Evolutionary conservation across 1,140 invertebrate genomes (phyloP).

Genomic region (Zaprionus taronus): DNA sequence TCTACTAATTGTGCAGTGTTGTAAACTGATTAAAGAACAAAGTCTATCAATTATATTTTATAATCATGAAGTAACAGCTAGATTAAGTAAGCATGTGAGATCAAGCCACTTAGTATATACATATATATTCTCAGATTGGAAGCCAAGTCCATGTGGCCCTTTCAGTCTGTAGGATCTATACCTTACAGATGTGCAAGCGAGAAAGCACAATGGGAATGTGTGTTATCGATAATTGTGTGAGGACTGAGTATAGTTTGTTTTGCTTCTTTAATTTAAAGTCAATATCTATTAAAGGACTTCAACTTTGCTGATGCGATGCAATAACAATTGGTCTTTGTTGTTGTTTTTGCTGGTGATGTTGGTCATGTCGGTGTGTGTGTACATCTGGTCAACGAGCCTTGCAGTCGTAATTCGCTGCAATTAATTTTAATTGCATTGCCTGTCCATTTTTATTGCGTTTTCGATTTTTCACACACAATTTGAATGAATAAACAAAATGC

Average conservation of each 20-base stretch:
- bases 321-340: slow-evolving; percentile 7
- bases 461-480: slow-evolving; percentile 83
- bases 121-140: too few species aligned
- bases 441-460: slow-evolving; percentile 71
- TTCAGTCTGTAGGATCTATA: too few species aligned
- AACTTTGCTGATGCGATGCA: not conserved
- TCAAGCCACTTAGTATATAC: too few species aligned
- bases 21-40: too few species aligned
- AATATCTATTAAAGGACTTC: not conserved
- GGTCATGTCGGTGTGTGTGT: slow-evolving; percentile 22
- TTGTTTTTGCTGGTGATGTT: slow-evolving; percentile 26
- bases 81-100: too few species aligned
- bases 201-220: too few species aligned
- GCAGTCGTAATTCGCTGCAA: slow-evolving; percentile 75
- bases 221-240: not conserved
- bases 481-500: slow-evolving; percentile 78
- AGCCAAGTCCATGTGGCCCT: too few species aligned
- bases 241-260: not conserved
- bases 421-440: slow-evolving; percentile 81
- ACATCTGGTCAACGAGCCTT: slow-evolving; percentile 28
- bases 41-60: too few species aligned
- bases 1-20: too few species aligned
- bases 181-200: too few species aligned
- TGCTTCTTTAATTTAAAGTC: not conserved
- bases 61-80: too few species aligned